These are phyloP conservation scores for Eolophus roseicapilla DNA, from an alignment of 2,113 vertebrate species.

Conservation along the genomic window DNA sequence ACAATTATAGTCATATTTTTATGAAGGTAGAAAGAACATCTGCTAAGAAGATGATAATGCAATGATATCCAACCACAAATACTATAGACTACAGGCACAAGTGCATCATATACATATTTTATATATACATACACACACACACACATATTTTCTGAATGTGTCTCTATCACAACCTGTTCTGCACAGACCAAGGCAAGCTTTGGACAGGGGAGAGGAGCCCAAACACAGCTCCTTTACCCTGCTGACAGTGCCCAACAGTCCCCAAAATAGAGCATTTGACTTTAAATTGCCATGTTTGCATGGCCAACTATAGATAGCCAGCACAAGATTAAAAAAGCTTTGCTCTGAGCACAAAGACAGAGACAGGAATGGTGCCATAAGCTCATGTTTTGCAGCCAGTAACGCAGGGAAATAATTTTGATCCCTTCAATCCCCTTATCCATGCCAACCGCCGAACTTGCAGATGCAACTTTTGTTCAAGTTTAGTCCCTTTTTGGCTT, in stretches of 20 bases:
- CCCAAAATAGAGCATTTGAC: conserved; percentile 38
- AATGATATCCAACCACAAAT: neutral
- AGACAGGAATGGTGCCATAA: conserved; percentile 60
- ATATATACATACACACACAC: neutral
- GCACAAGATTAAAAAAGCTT: conserved; percentile 52
- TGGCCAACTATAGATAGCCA: conserved; percentile 40
- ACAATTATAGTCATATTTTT: neutral
- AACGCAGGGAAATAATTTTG: conserved; percentile 45
- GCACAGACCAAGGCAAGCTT: neutral
- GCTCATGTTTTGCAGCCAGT: conserved; percentile 58
- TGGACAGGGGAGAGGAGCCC: neutral
- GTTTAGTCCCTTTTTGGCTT: conserved; percentile 33
- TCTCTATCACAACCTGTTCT: neutral
- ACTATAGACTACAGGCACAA: neutral
- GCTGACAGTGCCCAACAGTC: neutral
- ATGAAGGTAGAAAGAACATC: neutral
- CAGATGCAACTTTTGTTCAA: conserved; percentile 60
- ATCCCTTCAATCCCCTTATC: conserved; percentile 65
- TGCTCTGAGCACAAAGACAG: conserved; percentile 45
- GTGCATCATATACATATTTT: neutral
- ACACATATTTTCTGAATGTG: neutral
- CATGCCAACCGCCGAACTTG: conserved; percentile 51
- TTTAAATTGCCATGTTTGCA: conserved; percentile 36
- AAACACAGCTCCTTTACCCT: neutral
- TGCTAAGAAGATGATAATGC: neutral